These are phyloP conservation scores for Porites lobata DNA, from an alignment of 92 coral and sea anemone species.

Conservation along the genomic window DNA sequence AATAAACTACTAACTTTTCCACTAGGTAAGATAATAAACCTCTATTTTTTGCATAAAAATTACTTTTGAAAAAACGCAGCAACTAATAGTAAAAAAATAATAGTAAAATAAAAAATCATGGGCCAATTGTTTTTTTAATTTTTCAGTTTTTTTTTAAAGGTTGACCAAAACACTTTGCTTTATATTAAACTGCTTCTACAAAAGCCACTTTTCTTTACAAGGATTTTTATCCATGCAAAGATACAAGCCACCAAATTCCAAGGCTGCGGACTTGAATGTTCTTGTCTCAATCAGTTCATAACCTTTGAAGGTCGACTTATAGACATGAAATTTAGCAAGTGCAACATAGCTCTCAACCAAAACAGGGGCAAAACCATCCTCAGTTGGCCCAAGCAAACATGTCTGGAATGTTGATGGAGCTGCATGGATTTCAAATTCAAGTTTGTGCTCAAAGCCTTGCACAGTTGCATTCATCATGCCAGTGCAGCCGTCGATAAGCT, in stretches of 20 bases:
- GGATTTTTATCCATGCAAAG: conserved; percentile 51
- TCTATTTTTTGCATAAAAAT: no score
- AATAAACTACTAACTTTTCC: no score
- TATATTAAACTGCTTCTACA: background rate
- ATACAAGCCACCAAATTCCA: conserved; percentile 72
- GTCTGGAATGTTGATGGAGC: conserved; percentile 65
- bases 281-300: conserved; percentile 53
- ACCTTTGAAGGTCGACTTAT: conserved; percentile 17
- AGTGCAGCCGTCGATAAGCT: conserved; percentile 51
- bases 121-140: no score
- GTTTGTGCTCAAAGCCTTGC: conserved; percentile 27
- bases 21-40: no score
- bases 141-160: no score
- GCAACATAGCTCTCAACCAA: conserved; percentile 64
- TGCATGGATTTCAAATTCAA: conserved; percentile 42
- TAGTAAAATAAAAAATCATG: no score
- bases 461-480: conserved; percentile 59
- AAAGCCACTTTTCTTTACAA: conserved; percentile 7
- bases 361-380: conserved; percentile 61
- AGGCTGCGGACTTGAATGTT: conserved; percentile 40
- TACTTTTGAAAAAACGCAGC: no score
- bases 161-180: no score
- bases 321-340: conserved; percentile 38
- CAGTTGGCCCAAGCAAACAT: conserved; percentile 67
- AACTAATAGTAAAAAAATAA: no score